Percentiles rank a stretch among this genome's conserved stretches.
These are phyloP conservation scores for Probosciger aterrimus DNA, from an alignment of 2,113 vertebrate species.

Conservation along the genomic window DNA sequence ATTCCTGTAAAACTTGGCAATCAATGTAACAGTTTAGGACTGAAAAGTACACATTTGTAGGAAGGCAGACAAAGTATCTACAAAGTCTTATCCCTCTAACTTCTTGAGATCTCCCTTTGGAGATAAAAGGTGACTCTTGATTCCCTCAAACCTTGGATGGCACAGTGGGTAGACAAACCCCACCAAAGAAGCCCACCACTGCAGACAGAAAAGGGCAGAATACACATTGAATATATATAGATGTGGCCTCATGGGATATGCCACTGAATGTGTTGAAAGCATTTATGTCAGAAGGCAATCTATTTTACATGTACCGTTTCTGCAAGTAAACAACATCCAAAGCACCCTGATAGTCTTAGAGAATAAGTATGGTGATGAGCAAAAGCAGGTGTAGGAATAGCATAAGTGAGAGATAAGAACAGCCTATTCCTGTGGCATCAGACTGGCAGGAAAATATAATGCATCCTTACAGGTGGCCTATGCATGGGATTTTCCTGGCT, in stretches of 20 bases:
- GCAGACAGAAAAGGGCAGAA: neutral
- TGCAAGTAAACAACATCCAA: neutral
- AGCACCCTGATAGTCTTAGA: neutral
- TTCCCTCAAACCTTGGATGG: accelerated
- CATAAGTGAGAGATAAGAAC: neutral
- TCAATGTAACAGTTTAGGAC: neutral
- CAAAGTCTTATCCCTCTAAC: neutral
- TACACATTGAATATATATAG: neutral
- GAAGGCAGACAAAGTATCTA: neutral
- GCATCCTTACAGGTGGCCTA: neutral
- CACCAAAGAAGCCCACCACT: neutral
- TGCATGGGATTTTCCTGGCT: neutral
- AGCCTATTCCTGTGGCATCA: neutral
- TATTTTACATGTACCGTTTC: neutral
- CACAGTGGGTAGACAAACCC: neutral
- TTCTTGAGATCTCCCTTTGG: neutral
- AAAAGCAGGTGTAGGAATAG: neutral
- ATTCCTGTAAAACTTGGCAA: neutral
- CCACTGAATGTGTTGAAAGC: neutral
- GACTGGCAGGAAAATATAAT: neutral
- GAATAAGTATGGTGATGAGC: neutral
- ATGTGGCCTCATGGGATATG: neutral
- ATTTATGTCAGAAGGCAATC: neutral
- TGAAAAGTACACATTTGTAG: neutral
- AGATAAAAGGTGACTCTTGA: neutral